Conservation (phyloP, 2,888 invertebrate species). For the Caenorhabditis wallacei region DNA sequence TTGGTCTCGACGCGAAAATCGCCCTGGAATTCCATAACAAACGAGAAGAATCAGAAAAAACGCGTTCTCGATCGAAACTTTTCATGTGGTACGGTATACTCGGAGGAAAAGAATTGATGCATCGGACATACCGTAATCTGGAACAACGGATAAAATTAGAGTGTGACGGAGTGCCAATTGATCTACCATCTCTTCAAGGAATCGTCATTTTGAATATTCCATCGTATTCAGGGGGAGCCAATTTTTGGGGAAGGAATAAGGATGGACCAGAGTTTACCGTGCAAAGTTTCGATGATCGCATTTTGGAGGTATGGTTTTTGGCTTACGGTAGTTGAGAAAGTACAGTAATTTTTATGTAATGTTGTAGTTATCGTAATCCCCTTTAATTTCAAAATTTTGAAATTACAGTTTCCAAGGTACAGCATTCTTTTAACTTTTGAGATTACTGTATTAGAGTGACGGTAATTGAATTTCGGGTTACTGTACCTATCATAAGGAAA, state of each 20-base stretch:
- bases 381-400: too few species aligned
- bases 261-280: conserved; percentile 88
- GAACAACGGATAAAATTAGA: conserved; percentile 93
- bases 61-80: conserved; percentile 90
- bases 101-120: conserved; percentile 85
- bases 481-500: too few species aligned
- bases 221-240: conserved; percentile 98
- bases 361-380: too few species aligned
- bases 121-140: conserved; percentile 95
- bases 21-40: conserved; percentile 97
- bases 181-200: conserved; percentile 93
- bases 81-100: conserved; percentile 92
- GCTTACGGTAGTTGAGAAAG: background rate
- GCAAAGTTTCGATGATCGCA: conserved; percentile 95
- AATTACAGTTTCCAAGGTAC: too few species aligned
- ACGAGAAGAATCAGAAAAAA: conserved; percentile 95
- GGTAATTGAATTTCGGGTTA: too few species aligned
- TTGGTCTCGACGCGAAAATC: conserved; percentile 98
- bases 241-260: conserved; percentile 91
- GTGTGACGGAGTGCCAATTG: conserved; percentile 96
- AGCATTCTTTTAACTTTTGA: too few species aligned
- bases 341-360: too few species aligned
- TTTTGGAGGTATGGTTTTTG: conserved; percentile 87
- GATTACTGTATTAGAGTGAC: too few species aligned
- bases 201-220: conserved; percentile 97